These are phyloP conservation scores for Equus quagga DNA, from an alignment of 2,113 vertebrate species.

Conservation along the genomic window DNA sequence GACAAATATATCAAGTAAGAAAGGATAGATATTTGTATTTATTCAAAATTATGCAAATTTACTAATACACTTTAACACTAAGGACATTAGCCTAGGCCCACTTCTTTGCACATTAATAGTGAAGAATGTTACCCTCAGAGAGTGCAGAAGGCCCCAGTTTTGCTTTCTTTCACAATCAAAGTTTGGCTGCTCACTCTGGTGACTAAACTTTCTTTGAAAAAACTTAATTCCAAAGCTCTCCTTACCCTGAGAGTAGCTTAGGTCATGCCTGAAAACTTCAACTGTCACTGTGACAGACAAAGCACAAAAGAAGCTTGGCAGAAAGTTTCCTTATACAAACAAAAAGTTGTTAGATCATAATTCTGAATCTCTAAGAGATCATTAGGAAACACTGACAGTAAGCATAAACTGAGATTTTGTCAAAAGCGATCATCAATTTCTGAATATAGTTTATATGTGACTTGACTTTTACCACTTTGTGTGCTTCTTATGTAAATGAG, in stretches of 20 bases:
- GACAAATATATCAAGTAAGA: neutral
- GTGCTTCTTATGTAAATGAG: neutral
- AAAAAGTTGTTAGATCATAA: constrained; percentile 52
- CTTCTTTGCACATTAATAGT: neutral
- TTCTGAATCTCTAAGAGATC: constrained; percentile 16
- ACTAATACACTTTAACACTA: neutral
- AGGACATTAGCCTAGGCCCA: neutral
- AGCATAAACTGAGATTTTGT: constrained; percentile 37
- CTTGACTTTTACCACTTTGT: neutral
- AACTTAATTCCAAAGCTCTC: neutral
- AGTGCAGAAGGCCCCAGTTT: neutral
- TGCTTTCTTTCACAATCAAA: neutral
- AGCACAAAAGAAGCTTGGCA: constrained; percentile 35
- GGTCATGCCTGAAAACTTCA: constrained; percentile 22
- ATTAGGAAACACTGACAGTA: neutral
- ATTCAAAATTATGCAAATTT: neutral
- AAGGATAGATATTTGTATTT: neutral
- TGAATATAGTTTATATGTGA: neutral
- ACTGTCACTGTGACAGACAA: constrained; percentile 58
- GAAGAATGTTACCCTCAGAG: neutral
- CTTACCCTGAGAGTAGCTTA: neutral
- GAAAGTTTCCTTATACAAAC: constrained; percentile 22
- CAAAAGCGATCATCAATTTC: constrained; percentile 12
- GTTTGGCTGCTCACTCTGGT: neutral
- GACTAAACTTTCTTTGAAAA: constrained; percentile 38